Evolutionary conservation across 2,797 vertebrate species (phyloP).

Genomic region (Streptopelia turtur): DNA sequence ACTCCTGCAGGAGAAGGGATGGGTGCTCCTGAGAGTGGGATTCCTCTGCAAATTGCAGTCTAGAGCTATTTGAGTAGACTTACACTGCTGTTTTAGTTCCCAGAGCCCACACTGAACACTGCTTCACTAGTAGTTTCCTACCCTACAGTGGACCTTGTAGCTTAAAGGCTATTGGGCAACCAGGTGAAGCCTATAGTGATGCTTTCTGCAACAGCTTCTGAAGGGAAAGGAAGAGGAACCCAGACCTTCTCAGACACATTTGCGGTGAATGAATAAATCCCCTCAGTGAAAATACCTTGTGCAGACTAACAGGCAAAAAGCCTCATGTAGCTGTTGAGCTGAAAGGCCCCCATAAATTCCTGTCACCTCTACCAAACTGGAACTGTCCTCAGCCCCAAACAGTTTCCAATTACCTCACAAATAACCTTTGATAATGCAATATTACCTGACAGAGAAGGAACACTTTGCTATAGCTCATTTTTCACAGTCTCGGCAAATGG

Average conservation of each 20-base stretch:
- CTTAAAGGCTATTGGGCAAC: neutral
- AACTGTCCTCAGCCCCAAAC: neutral
- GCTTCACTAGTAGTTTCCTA: neutral
- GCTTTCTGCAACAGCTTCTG: neutral
- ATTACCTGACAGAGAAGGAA: neutral
- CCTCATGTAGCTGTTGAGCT: neutral
- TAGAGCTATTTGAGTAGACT: neutral
- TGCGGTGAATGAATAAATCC: neutral
- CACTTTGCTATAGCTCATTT: neutral
- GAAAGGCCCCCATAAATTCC: neutral
- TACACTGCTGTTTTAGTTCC: neutral
- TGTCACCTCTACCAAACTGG: neutral
- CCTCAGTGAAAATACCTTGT: neutral
- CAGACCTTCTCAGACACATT: neutral
- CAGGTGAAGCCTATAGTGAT: neutral
- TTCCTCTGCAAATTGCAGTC: neutral
- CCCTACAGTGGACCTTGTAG: neutral
- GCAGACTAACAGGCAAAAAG: neutral
- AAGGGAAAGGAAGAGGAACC: neutral
- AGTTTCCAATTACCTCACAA: neutral
- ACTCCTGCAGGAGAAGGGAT: neutral
- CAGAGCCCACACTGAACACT: neutral
- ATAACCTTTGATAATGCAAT: neutral
- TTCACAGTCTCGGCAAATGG: neutral
- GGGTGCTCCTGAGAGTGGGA: neutral